These are phyloP conservation scores for Mobula hypostoma DNA, from an alignment of 2,113 vertebrate genomes.

Conservation along the genomic window DNA sequence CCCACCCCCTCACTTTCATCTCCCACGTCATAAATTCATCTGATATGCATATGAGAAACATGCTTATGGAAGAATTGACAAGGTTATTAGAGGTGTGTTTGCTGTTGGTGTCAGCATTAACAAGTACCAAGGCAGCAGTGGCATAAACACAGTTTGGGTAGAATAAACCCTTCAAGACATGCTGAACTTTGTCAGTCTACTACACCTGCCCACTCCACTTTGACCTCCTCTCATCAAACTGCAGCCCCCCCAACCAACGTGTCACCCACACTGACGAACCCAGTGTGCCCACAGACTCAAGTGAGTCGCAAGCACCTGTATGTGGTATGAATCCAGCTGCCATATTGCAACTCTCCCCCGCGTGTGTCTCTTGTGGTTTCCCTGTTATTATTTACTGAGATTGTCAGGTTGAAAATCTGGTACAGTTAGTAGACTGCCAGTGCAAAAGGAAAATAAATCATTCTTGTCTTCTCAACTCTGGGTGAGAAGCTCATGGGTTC, in stretches of 20 bases:
- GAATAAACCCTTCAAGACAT: neutral
- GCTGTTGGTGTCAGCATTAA: neutral
- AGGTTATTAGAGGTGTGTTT: neutral
- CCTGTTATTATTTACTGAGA: neutral
- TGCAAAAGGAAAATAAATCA: neutral
- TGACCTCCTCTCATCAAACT: neutral
- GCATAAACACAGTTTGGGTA: neutral
- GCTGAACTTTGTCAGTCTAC: neutral
- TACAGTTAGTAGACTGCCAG: neutral
- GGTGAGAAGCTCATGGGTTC: neutral
- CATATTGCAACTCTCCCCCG: neutral
- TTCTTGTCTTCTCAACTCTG: neutral
- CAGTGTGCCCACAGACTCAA: neutral
- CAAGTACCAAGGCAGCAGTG: neutral
- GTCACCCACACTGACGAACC: neutral
- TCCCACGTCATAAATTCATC: neutral
- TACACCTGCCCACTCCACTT: neutral
- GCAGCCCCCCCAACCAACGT: neutral
- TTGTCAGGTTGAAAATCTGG: constrained; percentile 1
- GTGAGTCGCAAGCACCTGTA: neutral
- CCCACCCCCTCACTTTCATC: neutral
- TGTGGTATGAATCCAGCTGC: constrained; percentile 5
- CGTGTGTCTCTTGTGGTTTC: neutral
- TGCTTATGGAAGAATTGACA: neutral
- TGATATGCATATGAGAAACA: too few species aligned